Conservation (phyloP, 2,113 vertebrate genomes). For the Pedetes capensis region DNA sequence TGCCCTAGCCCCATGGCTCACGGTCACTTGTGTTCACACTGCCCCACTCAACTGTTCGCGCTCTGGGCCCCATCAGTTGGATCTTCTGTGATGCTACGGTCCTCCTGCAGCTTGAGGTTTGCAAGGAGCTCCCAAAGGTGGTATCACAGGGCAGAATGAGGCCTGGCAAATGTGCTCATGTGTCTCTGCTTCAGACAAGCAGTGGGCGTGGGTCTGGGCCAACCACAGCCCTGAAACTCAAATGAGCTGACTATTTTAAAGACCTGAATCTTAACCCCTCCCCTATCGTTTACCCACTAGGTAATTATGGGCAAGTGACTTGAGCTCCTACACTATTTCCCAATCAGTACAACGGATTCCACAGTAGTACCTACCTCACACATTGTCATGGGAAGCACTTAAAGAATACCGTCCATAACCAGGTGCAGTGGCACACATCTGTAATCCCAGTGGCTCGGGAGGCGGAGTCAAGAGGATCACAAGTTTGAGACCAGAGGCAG, state of each 20-base stretch:
- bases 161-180: neutral
- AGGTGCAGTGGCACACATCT: too few relatives aligned
- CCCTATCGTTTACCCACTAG: neutral
- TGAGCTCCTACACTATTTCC: neutral
- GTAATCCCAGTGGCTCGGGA: too few relatives aligned
- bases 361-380: neutral
- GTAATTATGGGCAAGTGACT: neutral
- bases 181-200: neutral
- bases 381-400: neutral
- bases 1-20: rapidly evolving
- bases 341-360: neutral
- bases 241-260: neutral
- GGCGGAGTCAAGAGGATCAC: too few relatives aligned
- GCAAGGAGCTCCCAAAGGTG: neutral
- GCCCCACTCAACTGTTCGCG: neutral
- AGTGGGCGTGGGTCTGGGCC: neutral
- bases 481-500: too few relatives aligned
- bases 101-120: neutral
- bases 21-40: neutral
- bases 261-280: neutral
- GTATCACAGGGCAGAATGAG: neutral
- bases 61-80: neutral
- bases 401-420: neutral
- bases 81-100: neutral
- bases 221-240: neutral